Conservation (phyloP, 2,797 vertebrate species). For the Gorsachius magnificus region DNA sequence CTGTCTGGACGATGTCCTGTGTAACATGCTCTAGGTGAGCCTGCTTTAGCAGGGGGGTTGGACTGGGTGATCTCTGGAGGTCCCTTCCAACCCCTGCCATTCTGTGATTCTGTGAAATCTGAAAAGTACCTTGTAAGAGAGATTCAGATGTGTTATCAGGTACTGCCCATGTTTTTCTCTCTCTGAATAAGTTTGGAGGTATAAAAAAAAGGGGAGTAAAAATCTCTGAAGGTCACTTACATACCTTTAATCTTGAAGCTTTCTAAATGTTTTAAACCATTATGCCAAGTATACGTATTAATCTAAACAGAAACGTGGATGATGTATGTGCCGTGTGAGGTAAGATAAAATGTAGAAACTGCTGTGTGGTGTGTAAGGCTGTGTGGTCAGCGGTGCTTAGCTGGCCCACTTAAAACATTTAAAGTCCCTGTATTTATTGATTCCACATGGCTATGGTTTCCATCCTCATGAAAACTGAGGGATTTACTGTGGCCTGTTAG, state of each 20-base stretch:
- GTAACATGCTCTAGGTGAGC: too few species aligned
- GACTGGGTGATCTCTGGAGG: too few species aligned
- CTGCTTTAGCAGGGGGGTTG: too few species aligned
- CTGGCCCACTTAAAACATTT: background rate
- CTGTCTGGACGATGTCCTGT: too few species aligned
- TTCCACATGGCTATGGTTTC: background rate
- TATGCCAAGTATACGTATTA: background rate
- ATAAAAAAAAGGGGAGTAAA: background rate
- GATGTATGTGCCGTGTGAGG: background rate
- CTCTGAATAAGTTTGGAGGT: background rate
- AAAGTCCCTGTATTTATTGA: background rate
- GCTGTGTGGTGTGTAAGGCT: background rate
- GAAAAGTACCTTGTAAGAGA: background rate
- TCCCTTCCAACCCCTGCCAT: too few species aligned
- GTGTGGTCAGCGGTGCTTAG: background rate
- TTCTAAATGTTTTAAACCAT: conserved; percentile 1
- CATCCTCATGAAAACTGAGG: background rate
- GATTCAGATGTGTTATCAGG: background rate
- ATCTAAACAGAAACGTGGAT: background rate
- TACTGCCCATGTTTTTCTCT: background rate
- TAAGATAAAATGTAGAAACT: background rate
- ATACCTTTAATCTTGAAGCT: background rate
- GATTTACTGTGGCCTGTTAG: background rate
- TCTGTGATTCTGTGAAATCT: background rate
- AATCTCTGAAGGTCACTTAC: background rate